These are phyloP conservation scores for Caenorhabditis plicata DNA, from an alignment of 2,888 invertebrate genomes.

Conservation along the genomic window DNA sequence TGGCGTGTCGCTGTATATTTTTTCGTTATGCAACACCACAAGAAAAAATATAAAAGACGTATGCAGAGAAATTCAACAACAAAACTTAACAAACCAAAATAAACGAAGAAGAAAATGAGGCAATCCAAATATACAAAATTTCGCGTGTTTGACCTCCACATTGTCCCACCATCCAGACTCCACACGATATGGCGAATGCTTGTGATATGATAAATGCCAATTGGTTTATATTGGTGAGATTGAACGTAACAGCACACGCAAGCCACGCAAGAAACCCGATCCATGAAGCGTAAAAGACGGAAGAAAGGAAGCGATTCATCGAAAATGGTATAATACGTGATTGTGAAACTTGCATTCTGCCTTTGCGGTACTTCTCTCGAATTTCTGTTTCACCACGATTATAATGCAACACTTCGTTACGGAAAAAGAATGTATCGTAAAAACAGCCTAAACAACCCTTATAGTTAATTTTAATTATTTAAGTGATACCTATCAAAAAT, in stretches of 20 bases:
- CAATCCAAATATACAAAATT: constrained; percentile 40
- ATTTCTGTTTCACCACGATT: constrained; percentile 16
- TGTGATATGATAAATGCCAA: constrained; percentile 28
- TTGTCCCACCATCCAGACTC: constrained; percentile 44
- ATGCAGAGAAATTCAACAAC: too few relatives aligned
- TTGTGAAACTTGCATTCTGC: constrained; percentile 11
- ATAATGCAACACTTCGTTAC: constrained; percentile 23
- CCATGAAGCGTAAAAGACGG: constrained; percentile 19
- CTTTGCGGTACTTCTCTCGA: constrained; percentile 24
- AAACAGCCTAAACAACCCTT: constrained; percentile 25
- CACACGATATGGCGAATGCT: constrained; percentile 32
- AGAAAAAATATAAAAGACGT: too few relatives aligned
- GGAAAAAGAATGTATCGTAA: constrained; percentile 40
- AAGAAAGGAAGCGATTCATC: constrained; percentile 25
- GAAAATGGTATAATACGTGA: constrained; percentile 30
- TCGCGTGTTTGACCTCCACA: constrained; percentile 33
- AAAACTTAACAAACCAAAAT: constrained; percentile 13
- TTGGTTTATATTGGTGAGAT: constrained; percentile 23
- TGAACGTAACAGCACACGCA: constrained; percentile 36
- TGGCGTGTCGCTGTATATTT: too few relatives aligned
- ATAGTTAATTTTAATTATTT: background rate
- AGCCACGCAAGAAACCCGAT: constrained; percentile 31
- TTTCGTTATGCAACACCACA: too few relatives aligned
- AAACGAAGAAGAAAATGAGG: constrained; percentile 27
- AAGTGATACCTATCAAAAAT: constrained; percentile 37